Base-by-base conservation (phyloP, 2,888 invertebrate genomes). In the Orgyia antiqua region DNA sequence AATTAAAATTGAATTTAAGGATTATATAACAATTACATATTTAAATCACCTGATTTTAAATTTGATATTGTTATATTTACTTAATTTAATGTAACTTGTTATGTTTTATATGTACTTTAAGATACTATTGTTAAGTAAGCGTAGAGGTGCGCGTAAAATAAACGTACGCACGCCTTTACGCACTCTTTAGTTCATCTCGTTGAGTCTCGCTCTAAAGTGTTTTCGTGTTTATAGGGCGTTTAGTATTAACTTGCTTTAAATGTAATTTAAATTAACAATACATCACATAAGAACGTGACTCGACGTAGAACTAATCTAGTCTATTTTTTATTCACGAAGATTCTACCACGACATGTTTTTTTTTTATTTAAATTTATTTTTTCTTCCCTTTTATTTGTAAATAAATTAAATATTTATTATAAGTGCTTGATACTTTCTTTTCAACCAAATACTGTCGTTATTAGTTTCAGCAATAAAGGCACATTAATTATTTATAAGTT, bases 291-390 rank as follows among this genome's bases (percentile, higher is more conserved):
- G 63, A 61, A 52, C 60, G 58, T 48, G 68, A 52, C 72, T 76
- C 68, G 68, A 65, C 71, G 75, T 70, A 65, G 77, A 80, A 77
- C 79, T 83, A 78, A 77, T 84, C 84, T 84, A 84, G 84, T 84
- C 84, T 82, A 52, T 72, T 68, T 65, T 59, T 45, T 52, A 54
- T 52, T 61, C 49, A 56, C 44, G 37, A 45, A 29, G 10, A 35
- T 35, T 36, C 29, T 40, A 36, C 43, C 32, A 28, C 10, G n/a
- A 36, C 33, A 38, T 35, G 9, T 13, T 17, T 26, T 30, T 39
- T 21, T 31, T 37, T 25, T 35, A 23, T 31, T 33, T 24, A 17
- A n/a, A 39, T 38, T 41, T 33, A 7, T 10, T 13, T 3, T 26
- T 27, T 24, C 17, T 34, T 17, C 15, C 25, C 21, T 29, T 35